Evolutionary conservation across 2,888 invertebrate species (phyloP), one percentile per base, ranked within the genome.

Genomic region (Hetaerina titia): DNA sequence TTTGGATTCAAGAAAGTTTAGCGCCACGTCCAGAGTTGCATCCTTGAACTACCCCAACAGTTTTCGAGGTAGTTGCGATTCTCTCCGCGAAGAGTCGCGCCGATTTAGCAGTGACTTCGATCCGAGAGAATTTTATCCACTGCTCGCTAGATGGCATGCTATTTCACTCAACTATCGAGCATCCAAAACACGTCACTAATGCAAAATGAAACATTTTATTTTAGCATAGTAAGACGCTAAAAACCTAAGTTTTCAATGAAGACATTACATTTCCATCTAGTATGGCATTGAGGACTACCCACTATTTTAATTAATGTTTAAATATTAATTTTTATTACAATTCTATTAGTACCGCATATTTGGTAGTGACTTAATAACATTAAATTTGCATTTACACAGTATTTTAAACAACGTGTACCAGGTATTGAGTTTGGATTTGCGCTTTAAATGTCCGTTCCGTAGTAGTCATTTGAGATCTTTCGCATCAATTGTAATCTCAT

Each of bases 101-200:
- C 64, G 92, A 69, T 56, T 92, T 69, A 25, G 69, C 56, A 69
- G 45, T 13, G 69, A 8, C 92, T 92, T 92, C 74, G 92, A 92
- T 92, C 92, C 92, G 31, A 9, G 64, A 45, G 92, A 22, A 57
- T 92, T 92, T 92, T 57, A 69, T n/a, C 13, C 57, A 11, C 7
- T 31, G 92, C 92, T 74, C 92, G 22, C 92, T 92, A 92, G 92
- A 92, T 92, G 92, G 19, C 92, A 69, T 69, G 74, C 9, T 69
- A 57, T 74, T 92, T 15, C 92, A 92, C 92, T 92, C 57, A 45
- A 19, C n/a, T 74, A 74, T 92, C 74, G 74, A 74, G 69, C 64
- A 69, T 22, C 92, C 45, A 22, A 19, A 57, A 6, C 22, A 56
- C 92, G 19, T 92, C 92, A 63, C 69, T 69, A 69, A 31, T 69